phyloP scores from a whole-genome alignment of 2,888 invertebrate genomes.

The Xylota segnis region DNA sequence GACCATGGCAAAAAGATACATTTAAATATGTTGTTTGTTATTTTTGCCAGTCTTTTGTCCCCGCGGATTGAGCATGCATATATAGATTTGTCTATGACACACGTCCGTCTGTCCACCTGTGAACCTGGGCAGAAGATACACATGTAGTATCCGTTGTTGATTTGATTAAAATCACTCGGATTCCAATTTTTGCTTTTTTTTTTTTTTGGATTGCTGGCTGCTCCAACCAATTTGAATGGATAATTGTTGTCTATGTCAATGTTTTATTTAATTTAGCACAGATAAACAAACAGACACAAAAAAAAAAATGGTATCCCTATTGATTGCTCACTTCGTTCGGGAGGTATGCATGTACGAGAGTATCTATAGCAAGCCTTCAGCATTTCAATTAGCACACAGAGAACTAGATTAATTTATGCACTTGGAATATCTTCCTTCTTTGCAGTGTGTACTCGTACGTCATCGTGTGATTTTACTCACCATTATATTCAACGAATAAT shows the following conservation, averaged over 20 bases:
- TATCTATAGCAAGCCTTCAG: not conserved
- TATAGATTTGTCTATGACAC: slow-evolving; percentile 40
- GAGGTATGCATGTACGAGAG: not conserved
- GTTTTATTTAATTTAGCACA: slow-evolving; percentile 17
- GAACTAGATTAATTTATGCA: slow-evolving; percentile 71
- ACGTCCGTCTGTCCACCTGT: slow-evolving; percentile 43
- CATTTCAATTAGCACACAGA: slow-evolving; percentile 61
- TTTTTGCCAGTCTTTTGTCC: slow-evolving; percentile 21
- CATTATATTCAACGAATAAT: slow-evolving; percentile 54
- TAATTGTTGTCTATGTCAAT: slow-evolving; percentile 35
- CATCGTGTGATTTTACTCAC: slow-evolving; percentile 54
- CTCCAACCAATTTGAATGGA: slow-evolving; percentile 28
- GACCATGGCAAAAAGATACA: slow-evolving; percentile 4
- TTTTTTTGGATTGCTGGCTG: too few species aligned
- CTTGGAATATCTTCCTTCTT: slow-evolving; percentile 62
- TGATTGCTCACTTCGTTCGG: not conserved
- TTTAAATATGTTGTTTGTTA: not conserved
- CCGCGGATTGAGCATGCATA: not conserved
- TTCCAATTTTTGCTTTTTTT: slow-evolving; percentile 15
- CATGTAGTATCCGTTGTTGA: slow-evolving; percentile 46
- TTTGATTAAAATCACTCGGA: slow-evolving; percentile 63
- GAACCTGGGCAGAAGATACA: slow-evolving; percentile 20
- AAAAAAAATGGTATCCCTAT: not conserved
- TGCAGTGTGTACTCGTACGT: slow-evolving; percentile 50
- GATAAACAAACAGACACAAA: not conserved